phyloP scores from a whole-genome alignment of 2,113 vertebrate species.

The Meleagris gallopavo region DNA sequence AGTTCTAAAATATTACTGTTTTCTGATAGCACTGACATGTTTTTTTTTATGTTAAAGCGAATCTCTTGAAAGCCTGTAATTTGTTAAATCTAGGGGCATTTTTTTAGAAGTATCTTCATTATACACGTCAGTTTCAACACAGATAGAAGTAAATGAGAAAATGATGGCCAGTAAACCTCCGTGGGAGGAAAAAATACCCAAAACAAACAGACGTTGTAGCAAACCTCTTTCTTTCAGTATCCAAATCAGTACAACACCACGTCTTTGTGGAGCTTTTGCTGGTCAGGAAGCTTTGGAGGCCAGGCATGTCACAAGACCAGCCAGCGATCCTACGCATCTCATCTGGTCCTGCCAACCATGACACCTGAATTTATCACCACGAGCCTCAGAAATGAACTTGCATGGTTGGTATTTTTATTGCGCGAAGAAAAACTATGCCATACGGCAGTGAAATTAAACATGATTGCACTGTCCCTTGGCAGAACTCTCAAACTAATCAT shows the following conservation, averaged over 20 bases:
- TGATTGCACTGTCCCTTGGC: conserved; percentile 65
- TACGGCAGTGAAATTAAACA: conserved; percentile 64
- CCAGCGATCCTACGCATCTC: background rate
- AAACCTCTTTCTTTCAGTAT: background rate
- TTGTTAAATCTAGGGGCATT: background rate
- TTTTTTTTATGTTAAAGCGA: background rate
- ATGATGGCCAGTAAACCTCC: background rate
- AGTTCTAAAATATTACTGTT: conserved; percentile 11
- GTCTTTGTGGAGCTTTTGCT: background rate
- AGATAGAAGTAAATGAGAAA: conserved; percentile 22
- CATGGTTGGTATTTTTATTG: conserved; percentile 11
- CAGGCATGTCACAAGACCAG: background rate
- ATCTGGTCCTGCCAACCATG: background rate
- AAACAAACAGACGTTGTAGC: background rate
- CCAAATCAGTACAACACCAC: background rate
- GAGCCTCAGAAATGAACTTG: conserved; percentile 17
- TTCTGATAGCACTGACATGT: background rate
- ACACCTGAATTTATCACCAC: background rate
- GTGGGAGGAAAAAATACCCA: background rate
- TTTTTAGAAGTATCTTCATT: background rate
- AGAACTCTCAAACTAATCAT: conserved; percentile 56
- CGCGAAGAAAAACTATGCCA: conserved; percentile 32
- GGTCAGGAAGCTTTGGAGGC: background rate
- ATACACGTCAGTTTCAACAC: background rate
- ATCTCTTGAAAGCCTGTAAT: conserved; percentile 28